Conservation (phyloP, 2,888 invertebrate genomes). For the Acanthosepion esculentum region DNA sequence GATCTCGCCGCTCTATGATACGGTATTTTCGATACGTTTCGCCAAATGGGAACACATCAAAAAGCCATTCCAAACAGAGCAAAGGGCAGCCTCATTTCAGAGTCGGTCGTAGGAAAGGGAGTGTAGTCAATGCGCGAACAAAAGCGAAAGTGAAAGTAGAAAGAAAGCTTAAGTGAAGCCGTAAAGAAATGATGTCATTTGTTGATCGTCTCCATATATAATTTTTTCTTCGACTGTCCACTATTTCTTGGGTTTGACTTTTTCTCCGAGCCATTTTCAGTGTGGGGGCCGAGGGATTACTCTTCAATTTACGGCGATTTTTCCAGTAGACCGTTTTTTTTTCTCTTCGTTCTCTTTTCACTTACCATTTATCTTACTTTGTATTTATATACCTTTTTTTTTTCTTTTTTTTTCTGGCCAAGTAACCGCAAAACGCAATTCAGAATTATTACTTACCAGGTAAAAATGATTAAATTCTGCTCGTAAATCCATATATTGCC, state of each 20-base stretch:
- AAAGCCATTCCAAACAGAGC: no score
- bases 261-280: not conserved
- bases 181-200: not conserved
- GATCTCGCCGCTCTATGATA: no score
- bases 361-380: not conserved
- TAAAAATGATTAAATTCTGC: not conserved
- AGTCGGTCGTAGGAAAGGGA: not conserved
- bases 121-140: not conserved
- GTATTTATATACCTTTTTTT: not conserved
- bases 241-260: conserved; percentile 10
- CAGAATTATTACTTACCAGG: not conserved
- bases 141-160: not conserved
- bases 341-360: not conserved
- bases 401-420: not conserved
- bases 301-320: not conserved
- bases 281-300: not conserved
- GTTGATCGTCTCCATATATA: not conserved
- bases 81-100: not conserved
- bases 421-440: not conserved
- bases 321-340: not conserved
- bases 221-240: conserved; percentile 21
- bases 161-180: not conserved
- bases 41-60: no score
- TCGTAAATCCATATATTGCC: not conserved
- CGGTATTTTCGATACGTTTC: no score